Evolutionary conservation across 2,888 invertebrate genomes (phyloP), one percentile per base, ranked within the genome.

Genomic region (Dynastes grantii): DNA sequence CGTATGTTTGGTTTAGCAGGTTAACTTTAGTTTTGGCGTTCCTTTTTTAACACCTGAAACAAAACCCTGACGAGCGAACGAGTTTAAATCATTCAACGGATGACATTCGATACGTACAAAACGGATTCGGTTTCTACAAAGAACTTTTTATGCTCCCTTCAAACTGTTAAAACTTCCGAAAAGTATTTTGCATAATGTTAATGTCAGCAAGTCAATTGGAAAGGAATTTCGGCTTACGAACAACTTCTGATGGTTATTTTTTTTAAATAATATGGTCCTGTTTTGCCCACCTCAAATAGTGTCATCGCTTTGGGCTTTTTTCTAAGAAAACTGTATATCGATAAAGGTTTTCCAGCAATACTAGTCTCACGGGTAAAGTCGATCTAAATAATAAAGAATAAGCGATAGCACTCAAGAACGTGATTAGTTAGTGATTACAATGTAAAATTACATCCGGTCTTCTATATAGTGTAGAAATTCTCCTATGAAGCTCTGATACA

Each of bases 391-490:
- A 81, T 80, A 80, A 78, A 80, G 76, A 80, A 81, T 80, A 76
- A 78, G 75, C 79, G 75, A 80, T 80, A 70, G 78, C 73, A 80
- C 80, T 80, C 78, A 76, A 78, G 77, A 80, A 84, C 85, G 83
- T 84, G 84, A 85, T 85, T 82, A 83, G 79, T 78, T 80, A 83
- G 82, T 83, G 85, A 85, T 85, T 85, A 85, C 84, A 83, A 84
- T 83, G 84, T 84, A 84, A 84, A 27, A 84, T 83, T 81, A 80
- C 79, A 78, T 83, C 80, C 76, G 81, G 79, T 79, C 81, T 65
- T 78, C 55, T 65, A 61, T 70, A n/a, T 29, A 37, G 16, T 40
- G 51, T 22, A 51, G 16, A 61, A 40, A 53, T 49, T 9, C 37
- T 27, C n/a, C 32, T 37, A 22, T 11, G 63, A 63, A 64, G 22